phyloP scores from a whole-genome alignment of 30 jellyfish, hydroid and myxozoan species.

The Pelagia noctiluca region DNA sequence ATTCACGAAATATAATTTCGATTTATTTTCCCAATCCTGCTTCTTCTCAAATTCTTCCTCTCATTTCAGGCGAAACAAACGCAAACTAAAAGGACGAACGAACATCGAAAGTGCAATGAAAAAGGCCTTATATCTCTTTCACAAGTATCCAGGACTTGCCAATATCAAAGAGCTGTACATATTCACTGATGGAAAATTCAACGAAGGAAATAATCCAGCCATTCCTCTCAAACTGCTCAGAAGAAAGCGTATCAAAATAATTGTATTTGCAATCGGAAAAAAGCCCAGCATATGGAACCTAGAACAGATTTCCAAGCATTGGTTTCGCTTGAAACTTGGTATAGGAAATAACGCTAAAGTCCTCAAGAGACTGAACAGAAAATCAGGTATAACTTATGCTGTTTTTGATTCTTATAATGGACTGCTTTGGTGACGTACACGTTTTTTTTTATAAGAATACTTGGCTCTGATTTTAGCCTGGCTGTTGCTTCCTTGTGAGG shows the following conservation, averaged over 20 bases:
- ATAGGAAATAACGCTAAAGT: background rate
- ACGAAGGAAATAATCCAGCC: constrained; percentile 7
- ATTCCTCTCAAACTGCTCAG: background rate
- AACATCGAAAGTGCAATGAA: constrained; percentile 20
- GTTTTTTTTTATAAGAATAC: too few relatives aligned
- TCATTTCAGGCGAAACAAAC: background rate
- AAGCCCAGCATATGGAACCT: background rate
- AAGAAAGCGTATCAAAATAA: background rate
- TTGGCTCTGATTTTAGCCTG: too few relatives aligned
- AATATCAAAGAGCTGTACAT: constrained; percentile 12
- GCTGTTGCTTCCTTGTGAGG: too few relatives aligned
- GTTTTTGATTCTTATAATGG: too few relatives aligned
- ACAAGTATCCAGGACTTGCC: constrained; percentile 21
- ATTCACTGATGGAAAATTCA: constrained; percentile 41
- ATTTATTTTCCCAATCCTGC: too few relatives aligned
- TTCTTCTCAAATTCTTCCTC: too few relatives aligned
- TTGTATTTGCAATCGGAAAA: constrained; percentile 19
- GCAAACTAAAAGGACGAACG: constrained; percentile 29
- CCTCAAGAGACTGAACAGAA: background rate
- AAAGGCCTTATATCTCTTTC: constrained; percentile 20
- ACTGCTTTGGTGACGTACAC: too few relatives aligned
- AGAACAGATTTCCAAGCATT: background rate
- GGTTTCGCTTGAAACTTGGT: background rate
- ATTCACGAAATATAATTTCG: too few relatives aligned
- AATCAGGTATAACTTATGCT: background rate